Evolutionary conservation across 1,140 invertebrate genomes (phyloP).

Genomic region (Samia ricini): DNA sequence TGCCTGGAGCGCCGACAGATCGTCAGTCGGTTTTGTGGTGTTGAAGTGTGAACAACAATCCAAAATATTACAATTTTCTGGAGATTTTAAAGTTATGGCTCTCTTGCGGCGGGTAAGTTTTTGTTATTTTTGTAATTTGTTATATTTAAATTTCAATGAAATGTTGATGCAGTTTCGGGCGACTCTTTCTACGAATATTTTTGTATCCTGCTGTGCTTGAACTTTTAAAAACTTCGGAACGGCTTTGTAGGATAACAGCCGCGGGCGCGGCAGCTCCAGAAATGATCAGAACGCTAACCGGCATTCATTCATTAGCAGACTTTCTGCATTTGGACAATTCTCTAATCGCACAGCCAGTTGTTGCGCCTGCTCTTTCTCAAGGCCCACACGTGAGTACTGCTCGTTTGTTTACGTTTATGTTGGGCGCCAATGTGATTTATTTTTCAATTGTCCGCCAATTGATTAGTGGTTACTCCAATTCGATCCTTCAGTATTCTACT

Average conservation of each 20-base stretch:
- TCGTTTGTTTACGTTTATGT: slow-evolving; percentile 22
- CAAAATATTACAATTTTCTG: slow-evolving; percentile 20
- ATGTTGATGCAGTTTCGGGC: too few relatives aligned
- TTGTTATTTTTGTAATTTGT: slow-evolving; percentile 1
- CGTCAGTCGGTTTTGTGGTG: slow-evolving; percentile 45
- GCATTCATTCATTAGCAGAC: slow-evolving; percentile 45
- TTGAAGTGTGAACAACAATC: slow-evolving; percentile 40
- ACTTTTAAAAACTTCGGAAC: too few relatives aligned
- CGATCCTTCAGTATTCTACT: too few relatives aligned
- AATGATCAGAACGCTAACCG: slow-evolving; percentile 50
- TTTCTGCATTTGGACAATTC: slow-evolving; percentile 44
- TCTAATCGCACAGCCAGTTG: slow-evolving; percentile 31
- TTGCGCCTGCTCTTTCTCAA: slow-evolving; percentile 27
- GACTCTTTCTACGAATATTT: too few relatives aligned
- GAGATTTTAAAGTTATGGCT: slow-evolving; percentile 58
- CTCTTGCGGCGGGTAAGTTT: slow-evolving; percentile 58
- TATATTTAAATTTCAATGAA: too few relatives aligned
- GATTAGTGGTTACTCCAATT: too few relatives aligned
- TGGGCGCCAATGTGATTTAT: slow-evolving; percentile 45
- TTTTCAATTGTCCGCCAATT: too few relatives aligned
- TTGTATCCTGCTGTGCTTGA: too few relatives aligned
- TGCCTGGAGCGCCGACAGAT: slow-evolving; percentile 33
- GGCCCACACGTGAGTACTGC: slow-evolving; percentile 41
- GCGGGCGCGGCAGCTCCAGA: slow-evolving; percentile 9
- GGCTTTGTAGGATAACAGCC: not conserved